phyloP scores from a whole-genome alignment of 2,797 vertebrate species.

The Iguana delicatissima region DNA sequence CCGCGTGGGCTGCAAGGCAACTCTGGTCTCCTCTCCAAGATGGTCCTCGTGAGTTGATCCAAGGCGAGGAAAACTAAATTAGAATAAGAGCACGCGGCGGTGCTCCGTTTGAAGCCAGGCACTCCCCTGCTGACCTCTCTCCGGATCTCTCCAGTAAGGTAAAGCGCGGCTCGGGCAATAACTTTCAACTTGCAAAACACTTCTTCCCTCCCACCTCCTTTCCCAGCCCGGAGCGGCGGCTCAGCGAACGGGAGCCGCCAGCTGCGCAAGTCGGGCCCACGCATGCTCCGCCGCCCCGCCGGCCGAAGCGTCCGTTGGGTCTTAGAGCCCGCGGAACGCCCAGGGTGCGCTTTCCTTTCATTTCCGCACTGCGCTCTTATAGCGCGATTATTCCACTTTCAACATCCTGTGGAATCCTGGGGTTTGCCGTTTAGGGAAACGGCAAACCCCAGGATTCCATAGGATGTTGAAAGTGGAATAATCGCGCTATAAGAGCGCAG shows the following conservation, averaged over 20 bases:
- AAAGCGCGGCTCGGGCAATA: not conserved
- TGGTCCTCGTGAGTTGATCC: not conserved
- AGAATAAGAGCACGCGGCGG: not conserved
- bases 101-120: not conserved
- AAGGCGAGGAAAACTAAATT: not conserved
- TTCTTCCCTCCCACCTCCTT: slow-evolving; percentile 61
- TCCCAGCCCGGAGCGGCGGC: slow-evolving; percentile 70
- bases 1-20: slow-evolving; percentile 50
- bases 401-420: too few species aligned
- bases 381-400: too few species aligned
- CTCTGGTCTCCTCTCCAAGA: slow-evolving; percentile 31
- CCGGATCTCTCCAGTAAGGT: not conserved
- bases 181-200: not conserved
- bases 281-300: slow-evolving; percentile 71
- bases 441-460: too few species aligned
- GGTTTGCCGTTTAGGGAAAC: not conserved
- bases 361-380: too few species aligned
- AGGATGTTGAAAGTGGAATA: too few species aligned
- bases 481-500: too few species aligned
- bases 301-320: slow-evolving; percentile 44
- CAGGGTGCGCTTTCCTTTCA: not conserved
- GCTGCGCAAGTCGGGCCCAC: slow-evolving; percentile 64
- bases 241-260: slow-evolving; percentile 53
- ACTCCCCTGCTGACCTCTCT: not conserved
- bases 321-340: slow-evolving; percentile 63